Conservation (phyloP, 2,797 vertebrate genomes). For the Masticophis lateralis region DNA sequence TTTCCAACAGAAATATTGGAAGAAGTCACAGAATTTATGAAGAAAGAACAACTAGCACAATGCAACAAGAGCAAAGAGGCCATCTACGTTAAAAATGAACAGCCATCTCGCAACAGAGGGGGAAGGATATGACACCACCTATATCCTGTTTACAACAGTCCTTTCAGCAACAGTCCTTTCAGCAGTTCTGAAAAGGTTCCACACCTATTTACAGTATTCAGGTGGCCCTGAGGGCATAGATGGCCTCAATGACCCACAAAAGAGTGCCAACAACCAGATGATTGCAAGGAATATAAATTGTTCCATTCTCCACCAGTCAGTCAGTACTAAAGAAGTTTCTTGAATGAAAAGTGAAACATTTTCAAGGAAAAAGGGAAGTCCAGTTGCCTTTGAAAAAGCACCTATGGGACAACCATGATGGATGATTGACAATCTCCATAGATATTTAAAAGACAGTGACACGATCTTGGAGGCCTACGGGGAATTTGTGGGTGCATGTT, state of each 20-base stretch:
- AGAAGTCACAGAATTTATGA: neutral
- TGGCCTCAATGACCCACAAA: neutral
- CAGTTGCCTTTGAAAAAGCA: neutral
- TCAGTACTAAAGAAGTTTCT: neutral
- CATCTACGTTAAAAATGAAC: neutral
- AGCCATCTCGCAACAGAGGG: neutral
- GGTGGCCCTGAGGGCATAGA: neutral
- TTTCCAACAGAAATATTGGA: neutral
- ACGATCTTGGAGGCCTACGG: neutral
- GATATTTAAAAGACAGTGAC: neutral
- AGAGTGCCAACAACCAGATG: neutral
- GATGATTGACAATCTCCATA: neutral
- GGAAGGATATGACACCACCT: neutral
- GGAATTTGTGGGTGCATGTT: neutral
- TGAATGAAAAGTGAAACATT: neutral
- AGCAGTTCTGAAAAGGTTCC: neutral
- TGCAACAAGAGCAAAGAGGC: neutral
- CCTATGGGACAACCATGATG: neutral
- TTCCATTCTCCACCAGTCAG: neutral
- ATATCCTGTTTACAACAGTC: neutral
- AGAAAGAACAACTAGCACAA: neutral
- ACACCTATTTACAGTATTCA: neutral
- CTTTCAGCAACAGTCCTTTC: neutral
- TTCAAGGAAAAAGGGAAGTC: neutral
- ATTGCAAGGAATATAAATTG: neutral